phyloP scores from a whole-genome alignment of 1,140 invertebrate genomes.

The Pteromalus puparum region DNA sequence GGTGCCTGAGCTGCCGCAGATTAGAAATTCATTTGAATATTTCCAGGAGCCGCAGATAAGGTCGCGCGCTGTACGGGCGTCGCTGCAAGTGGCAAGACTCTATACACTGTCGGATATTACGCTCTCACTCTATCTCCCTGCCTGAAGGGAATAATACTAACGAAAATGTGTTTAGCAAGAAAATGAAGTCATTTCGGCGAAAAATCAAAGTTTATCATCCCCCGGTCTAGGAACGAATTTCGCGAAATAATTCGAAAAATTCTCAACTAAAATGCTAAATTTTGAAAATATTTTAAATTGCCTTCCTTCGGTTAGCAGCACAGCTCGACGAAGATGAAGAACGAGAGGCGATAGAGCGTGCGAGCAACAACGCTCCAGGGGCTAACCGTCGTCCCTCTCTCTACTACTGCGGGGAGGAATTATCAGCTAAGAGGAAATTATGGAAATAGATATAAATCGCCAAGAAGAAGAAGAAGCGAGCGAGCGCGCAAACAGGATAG shows the following conservation, averaged over 20 bases:
- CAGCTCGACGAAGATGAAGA: background rate
- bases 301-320: too few species aligned
- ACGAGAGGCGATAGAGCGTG: conserved; percentile 12
- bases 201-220: background rate
- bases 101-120: conserved; percentile 34
- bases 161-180: conserved; percentile 19
- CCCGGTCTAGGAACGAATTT: background rate
- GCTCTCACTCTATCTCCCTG: background rate
- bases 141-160: conserved; percentile 40
- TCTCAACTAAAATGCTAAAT: too few species aligned
- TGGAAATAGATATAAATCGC: conserved; percentile 72
- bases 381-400: conserved; percentile 50
- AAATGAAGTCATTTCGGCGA: conserved; percentile 11
- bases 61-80: conserved; percentile 34
- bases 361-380: conserved; percentile 56
- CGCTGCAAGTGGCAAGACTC: conserved; percentile 29
- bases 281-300: too few species aligned
- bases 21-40: conserved; percentile 73
- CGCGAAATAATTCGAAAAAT: background rate
- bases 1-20: conserved; percentile 58
- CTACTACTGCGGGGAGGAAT: conserved; percentile 58
- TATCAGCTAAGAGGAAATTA: conserved; percentile 72
- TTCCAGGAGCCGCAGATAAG: conserved; percentile 64
- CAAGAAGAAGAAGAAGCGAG: conserved; percentile 13
- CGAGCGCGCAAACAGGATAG: conserved; percentile 50